These are phyloP conservation scores for Lapara coniferarum DNA, from an alignment of 2,888 invertebrate genomes.

Conservation along the genomic window DNA sequence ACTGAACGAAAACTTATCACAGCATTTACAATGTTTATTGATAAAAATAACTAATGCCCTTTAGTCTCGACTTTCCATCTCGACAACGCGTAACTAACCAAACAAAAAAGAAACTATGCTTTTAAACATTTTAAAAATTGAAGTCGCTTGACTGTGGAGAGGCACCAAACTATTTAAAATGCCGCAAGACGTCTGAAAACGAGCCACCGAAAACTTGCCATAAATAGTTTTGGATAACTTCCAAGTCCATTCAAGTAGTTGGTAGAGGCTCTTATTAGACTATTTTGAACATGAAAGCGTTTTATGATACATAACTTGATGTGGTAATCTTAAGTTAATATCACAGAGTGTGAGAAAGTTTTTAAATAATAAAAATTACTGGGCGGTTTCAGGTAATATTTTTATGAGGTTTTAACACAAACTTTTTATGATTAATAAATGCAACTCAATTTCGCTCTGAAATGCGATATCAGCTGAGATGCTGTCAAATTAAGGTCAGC, in stretches of 20 bases:
- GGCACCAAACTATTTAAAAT: conserved; percentile 47
- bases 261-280: conserved; percentile 47
- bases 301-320: conserved; percentile 44
- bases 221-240: conserved; percentile 69
- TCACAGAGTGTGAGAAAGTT: too few species aligned
- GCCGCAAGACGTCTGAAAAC: conserved; percentile 47
- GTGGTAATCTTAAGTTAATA: background rate
- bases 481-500: too few species aligned
- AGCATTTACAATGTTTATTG: too few species aligned
- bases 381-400: background rate
- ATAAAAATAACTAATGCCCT: background rate
- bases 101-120: conserved; percentile 37
- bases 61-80: background rate
- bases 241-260: conserved; percentile 58
- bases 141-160: conserved; percentile 32
- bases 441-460: too few species aligned
- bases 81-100: background rate
- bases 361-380: background rate
- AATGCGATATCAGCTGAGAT: too few species aligned
- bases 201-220: conserved; percentile 55
- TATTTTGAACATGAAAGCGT: conserved; percentile 57
- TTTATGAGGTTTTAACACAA: background rate
- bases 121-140: conserved; percentile 37
- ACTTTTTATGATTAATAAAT: too few species aligned
- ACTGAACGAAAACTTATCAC: too few species aligned